Base-by-base conservation (phyloP, 2,113 vertebrate genomes). In the Saccopteryx leptura region DNA sequence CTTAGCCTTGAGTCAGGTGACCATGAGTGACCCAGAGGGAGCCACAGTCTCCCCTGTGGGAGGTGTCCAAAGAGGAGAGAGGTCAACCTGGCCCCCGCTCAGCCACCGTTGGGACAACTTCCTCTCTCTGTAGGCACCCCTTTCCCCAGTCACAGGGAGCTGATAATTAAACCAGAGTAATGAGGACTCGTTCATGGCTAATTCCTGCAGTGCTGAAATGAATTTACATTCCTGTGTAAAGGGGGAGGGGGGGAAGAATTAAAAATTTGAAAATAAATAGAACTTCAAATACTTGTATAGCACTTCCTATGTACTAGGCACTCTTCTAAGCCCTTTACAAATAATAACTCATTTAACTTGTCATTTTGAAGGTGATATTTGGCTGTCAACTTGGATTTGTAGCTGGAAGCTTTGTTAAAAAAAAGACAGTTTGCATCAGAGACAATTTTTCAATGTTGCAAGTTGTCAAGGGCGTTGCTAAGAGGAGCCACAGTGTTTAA, bases 311-410 rank as follows among this genome's bases (percentile, higher is more conserved):
- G 94, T 93, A 86, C 94, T 69, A 91, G 93, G 93, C 85, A 75
- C 23, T 76, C 82, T 96, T 89, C 79, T 69, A 39, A 94, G 82
- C 82, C 23, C 86, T 94, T 96, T 96, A 86, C 95, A 97, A 91
- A 96, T 96, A 97, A 96, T 97, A 96, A 98, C 91, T 97, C 96
- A 97, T 93, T 98, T 98, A 97, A 97, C 94, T 81, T 96, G 97
- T 95, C 31, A 0, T 89, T 97, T 96, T 96, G 96, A 97, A 98
- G 97, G 97, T 98, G 95, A 97, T 97, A 92, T 65, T 91, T 1
- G 9, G 85, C 92, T 96, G 96, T 97, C 96, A 94, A 91, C 91
- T 87, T 94, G 96, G 69, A 90, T 97, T 97, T 97, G 93, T 95
- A 87, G 89, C 95, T 95, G 94, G 78, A 89, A 97, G 96, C 95